Evolutionary conservation across 1,140 invertebrate genomes (phyloP).

Genomic region (Megalopta genalis): DNA sequence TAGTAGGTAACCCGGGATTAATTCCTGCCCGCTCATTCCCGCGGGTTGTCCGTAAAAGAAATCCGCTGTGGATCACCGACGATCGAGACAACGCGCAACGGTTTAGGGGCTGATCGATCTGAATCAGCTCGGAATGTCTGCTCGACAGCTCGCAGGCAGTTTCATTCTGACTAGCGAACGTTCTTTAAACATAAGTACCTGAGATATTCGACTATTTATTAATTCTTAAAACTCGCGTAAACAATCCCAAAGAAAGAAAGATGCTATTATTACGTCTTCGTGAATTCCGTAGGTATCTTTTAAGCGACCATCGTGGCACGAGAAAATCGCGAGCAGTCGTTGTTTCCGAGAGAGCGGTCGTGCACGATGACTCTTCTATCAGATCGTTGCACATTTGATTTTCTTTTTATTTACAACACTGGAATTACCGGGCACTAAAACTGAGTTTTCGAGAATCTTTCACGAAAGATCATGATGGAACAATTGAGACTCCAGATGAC

Average conservation of each 20-base stretch:
- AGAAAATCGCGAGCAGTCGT: background rate
- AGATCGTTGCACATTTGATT: no score
- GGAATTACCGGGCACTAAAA: no score
- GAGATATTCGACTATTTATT: slow-evolving; percentile 58
- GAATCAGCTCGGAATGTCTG: no score
- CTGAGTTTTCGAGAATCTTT: no score
- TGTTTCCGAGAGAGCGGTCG: background rate
- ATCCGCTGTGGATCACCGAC: background rate
- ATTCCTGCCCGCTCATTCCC: background rate
- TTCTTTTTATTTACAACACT: no score
- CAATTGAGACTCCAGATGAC: no score
- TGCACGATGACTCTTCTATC: background rate
- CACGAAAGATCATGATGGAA: no score
- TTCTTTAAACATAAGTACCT: slow-evolving; percentile 53
- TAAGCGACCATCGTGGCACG: slow-evolving; percentile 19
- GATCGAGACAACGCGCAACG: background rate
- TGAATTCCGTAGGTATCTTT: slow-evolving; percentile 2
- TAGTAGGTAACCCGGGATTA: background rate
- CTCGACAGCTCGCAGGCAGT: slow-evolving; percentile 3
- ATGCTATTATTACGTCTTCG: slow-evolving; percentile 47
- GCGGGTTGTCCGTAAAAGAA: background rate
- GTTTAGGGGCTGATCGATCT: background rate
- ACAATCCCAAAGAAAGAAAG: slow-evolving; percentile 59
- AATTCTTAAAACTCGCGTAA: slow-evolving; percentile 45
- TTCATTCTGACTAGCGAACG: slow-evolving; percentile 49